Evolutionary conservation across 2,113 vertebrate genomes (phyloP), one percentile per base, ranked within the genome.

Genomic region (Hippocampus guttulatus): DNA sequence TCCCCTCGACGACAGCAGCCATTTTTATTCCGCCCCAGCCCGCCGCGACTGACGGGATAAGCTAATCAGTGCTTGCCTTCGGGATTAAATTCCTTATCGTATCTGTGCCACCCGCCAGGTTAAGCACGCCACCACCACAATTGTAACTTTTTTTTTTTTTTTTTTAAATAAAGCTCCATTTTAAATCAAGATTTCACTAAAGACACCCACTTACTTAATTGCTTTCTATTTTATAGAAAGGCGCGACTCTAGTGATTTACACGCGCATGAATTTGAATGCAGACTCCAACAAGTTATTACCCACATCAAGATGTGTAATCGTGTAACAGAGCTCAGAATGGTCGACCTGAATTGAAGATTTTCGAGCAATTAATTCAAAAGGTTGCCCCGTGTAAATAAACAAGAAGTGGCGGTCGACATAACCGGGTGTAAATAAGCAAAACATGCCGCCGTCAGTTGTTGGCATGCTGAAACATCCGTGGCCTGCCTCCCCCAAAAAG

Each of bases 71-170:
- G 85, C 78, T 73, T 67, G 85, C 85, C 85, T 86, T 73, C 81
- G 85, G 87, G 88, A 91, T 90, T 91, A 89, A 83, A 81, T 83
- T 89, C 74, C 85, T 88, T 90, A 88, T 89, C 87, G 81, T 81
- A 88, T 86, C 87, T 90, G 75, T 78, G 79, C 87, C 83, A 86
- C 81, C 82, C 83, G 87, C 87, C 88, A 89, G 88, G 88, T 90
- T 90, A 88, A 89, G 83, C 78, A 84, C 66, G 74, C 78, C 80
- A 84, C 78, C 80, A 84, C 82, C 88, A 88, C 80, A 60, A 82
- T 87, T 83, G 80, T 84, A 87, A 85, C 81, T 86, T 77, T 86
- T 88, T 86, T 88, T 88, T 60, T 89, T 60, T 60, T 88, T 85
- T 87, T 89, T 60, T 88, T 33, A 8, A 86, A 85, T 86, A 86